phyloP scores from a whole-genome alignment of 1,140 invertebrate species.

The Apis laboriosa region DNA sequence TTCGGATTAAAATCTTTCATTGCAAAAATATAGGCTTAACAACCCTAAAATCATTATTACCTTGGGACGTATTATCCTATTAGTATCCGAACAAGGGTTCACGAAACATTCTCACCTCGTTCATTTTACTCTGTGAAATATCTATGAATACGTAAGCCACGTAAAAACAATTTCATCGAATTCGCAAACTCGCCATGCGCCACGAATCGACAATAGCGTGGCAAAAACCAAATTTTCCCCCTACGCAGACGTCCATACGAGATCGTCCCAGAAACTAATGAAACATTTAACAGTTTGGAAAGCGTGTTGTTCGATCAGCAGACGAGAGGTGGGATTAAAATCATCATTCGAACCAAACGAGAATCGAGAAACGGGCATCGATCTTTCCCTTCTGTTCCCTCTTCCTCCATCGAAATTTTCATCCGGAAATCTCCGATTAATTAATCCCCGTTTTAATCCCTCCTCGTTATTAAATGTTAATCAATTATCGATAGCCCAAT shows the following conservation, averaged over 20 bases:
- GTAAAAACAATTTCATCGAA: background rate
- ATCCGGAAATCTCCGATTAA: background rate
- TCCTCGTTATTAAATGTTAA: background rate
- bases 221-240: background rate
- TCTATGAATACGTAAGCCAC: no score
- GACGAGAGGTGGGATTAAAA: background rate
- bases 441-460: conserved; percentile 23
- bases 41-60: no score
- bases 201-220: background rate
- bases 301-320: background rate
- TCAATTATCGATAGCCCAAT: conserved; percentile 23
- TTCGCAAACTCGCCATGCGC: background rate
- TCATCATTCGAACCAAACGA: background rate
- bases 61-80: no score
- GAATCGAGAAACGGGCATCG: background rate
- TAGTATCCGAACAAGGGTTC: no score
- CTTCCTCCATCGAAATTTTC: background rate
- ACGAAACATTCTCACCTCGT: no score
- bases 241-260: background rate
- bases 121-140: no score
- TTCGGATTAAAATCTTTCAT: no score
- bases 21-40: no score
- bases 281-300: background rate
- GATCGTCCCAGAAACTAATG: background rate
- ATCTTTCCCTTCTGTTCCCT: background rate